Percentiles rank a stretch among this genome's conserved stretches.
These are phyloP conservation scores for Epicampocera succincta DNA, from an alignment of 2,888 invertebrate species.

Conservation along the genomic window DNA sequence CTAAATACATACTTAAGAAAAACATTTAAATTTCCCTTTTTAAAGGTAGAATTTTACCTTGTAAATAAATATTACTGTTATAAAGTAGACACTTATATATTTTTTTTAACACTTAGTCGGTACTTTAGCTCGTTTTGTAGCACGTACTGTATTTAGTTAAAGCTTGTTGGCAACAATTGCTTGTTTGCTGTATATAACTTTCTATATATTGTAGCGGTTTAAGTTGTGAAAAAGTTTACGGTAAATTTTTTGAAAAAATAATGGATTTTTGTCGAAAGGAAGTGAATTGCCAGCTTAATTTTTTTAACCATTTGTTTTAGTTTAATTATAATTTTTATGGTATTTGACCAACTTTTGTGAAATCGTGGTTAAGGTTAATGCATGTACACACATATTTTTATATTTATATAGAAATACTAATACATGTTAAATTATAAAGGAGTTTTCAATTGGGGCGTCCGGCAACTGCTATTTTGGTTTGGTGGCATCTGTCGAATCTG, in stretches of 20 bases:
- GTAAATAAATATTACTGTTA: constrained; percentile 21
- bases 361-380: constrained; percentile 54
- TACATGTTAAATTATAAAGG: too few species aligned
- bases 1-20: too few species aligned
- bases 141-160: constrained; percentile 64
- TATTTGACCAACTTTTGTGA: constrained; percentile 33
- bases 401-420: neutral
- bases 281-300: constrained; percentile 29
- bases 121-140: constrained; percentile 23
- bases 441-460: too few species aligned
- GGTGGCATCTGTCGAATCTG: too few species aligned
- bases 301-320: constrained; percentile 7
- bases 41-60: neutral
- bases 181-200: constrained; percentile 32
- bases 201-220: constrained; percentile 29
- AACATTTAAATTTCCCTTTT: too few species aligned
- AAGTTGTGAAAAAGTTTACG: neutral
- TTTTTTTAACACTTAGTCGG: neutral
- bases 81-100: constrained; percentile 7
- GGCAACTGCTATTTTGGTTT: too few species aligned
- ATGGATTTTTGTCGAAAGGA: constrained; percentile 53
- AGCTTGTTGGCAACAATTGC: too few species aligned
- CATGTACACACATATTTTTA: neutral
- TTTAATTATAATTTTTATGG: constrained; percentile 6
- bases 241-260: too few species aligned